Evolutionary conservation across 2,797 vertebrate genomes (phyloP).

Genomic region (Gadopsis marmoratus): DNA sequence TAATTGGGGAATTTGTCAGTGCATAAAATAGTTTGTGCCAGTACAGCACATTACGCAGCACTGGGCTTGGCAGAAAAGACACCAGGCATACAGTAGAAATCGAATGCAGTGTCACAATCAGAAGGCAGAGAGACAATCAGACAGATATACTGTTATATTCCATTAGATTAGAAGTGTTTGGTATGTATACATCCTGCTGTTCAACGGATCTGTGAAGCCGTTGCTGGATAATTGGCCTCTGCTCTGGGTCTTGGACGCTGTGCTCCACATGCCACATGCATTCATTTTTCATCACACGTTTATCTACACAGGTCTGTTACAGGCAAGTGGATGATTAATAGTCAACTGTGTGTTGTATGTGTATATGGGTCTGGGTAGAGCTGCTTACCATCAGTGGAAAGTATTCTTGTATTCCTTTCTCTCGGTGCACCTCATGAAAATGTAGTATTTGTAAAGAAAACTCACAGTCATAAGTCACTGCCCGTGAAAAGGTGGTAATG

Average conservation of each 20-base stretch:
- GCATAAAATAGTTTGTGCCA: conserved; percentile 1
- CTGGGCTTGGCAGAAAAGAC: conserved; percentile 5
- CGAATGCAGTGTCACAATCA: conserved; percentile 37
- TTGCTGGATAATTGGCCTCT: conserved; percentile 36
- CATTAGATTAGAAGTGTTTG: conserved; percentile 15
- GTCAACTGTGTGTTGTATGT: conserved; percentile 22
- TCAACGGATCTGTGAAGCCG: conserved; percentile 32
- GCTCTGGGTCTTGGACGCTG: conserved; percentile 6
- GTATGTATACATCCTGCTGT: conserved; percentile 35
- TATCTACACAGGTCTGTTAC: conserved; percentile 31
- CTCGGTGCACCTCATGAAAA: conserved; percentile 48
- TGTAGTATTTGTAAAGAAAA: conserved; percentile 34
- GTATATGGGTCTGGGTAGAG: neutral
- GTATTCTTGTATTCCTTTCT: conserved; percentile 3
- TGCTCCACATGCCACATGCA: conserved; percentile 35
- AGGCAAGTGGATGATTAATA: conserved; percentile 23
- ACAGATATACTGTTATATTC: conserved; percentile 31
- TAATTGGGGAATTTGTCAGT: neutral
- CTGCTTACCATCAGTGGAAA: conserved; percentile 7
- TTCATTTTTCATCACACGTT: conserved; percentile 52
- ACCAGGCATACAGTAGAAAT: conserved; percentile 19
- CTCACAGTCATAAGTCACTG: neutral
- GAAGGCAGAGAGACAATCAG: conserved; percentile 16
- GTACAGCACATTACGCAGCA: conserved; percentile 22
- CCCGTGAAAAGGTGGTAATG: conserved; percentile 3